Conservation (phyloP, 2,113 vertebrate species). For the Dasyornis broadbenti region DNA sequence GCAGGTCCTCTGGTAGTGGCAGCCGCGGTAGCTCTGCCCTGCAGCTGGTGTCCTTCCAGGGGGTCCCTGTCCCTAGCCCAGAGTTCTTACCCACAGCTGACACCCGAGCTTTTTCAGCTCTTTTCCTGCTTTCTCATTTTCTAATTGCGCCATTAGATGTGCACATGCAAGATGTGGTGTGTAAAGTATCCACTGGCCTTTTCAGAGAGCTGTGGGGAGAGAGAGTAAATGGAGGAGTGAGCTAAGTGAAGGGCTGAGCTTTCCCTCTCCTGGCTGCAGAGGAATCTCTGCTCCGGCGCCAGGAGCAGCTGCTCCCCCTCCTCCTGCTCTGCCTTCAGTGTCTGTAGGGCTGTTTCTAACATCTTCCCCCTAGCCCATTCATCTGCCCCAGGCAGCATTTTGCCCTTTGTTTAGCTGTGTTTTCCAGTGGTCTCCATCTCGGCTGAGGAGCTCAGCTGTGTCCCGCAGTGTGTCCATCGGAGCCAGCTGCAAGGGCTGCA, state of each 20-base stretch:
- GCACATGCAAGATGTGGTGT: neutral
- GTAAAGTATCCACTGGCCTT: neutral
- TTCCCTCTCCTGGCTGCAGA: fast-evolving
- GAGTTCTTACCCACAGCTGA: neutral
- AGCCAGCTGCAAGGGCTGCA: fast-evolving
- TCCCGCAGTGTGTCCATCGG: fast-evolving
- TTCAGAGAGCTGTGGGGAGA: neutral
- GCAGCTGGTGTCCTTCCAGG: fast-evolving
- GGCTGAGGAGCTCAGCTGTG: neutral
- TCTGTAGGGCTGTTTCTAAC: neutral
- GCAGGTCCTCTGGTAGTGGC: neutral
- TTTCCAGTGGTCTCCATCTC: neutral
- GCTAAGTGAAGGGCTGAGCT: neutral
- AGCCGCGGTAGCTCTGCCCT: neutral
- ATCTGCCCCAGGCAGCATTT: neutral
- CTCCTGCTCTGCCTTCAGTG: neutral
- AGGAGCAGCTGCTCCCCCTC: neutral
- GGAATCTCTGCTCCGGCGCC: fast-evolving
- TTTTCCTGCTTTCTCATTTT: neutral
- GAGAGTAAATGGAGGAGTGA: neutral
- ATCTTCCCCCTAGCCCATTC: neutral
- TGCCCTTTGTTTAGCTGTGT: neutral
- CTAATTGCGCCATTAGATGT: neutral
- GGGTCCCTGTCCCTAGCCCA: too few species aligned
- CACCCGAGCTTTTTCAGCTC: neutral